These are phyloP conservation scores for Drymonia ruficornis DNA, from an alignment of 2,888 invertebrate species.

Conservation along the genomic window DNA sequence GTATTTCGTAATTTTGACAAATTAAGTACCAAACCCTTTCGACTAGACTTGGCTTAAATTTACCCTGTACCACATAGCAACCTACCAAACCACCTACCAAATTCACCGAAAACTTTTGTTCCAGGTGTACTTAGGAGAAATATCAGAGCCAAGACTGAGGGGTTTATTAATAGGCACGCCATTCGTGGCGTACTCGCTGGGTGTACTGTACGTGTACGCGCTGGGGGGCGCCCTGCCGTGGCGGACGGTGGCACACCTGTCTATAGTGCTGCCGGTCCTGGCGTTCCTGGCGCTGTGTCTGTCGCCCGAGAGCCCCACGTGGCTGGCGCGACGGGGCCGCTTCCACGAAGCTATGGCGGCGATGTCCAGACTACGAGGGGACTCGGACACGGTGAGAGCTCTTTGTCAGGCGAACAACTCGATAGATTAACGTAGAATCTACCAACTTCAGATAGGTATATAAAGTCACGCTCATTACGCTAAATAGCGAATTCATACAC, in stretches of 20 bases:
- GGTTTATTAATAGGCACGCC: conserved; percentile 89
- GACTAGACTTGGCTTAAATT: neutral
- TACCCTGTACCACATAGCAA: neutral
- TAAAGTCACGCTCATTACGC: too few species aligned
- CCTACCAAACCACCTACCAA: too few species aligned
- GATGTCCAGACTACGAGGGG: conserved; percentile 86
- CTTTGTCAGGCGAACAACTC: too few species aligned
- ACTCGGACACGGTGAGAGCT: conserved; percentile 79
- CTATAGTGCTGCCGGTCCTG: conserved; percentile 85
- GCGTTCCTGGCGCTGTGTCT: conserved; percentile 86
- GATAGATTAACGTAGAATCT: too few species aligned
- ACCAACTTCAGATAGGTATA: too few species aligned
- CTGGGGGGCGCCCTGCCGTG: conserved; percentile 89
- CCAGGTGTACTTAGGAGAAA: conserved; percentile 91
- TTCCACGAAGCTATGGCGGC: conserved; percentile 84
- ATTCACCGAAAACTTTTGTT: conserved; percentile 13
- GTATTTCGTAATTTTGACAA: too few species aligned
- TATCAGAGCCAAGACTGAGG: conserved; percentile 89
- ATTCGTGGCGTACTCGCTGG: conserved; percentile 90
- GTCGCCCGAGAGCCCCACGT: conserved; percentile 90
- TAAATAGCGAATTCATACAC: too few species aligned
- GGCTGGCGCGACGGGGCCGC: conserved; percentile 87
- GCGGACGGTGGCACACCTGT: conserved; percentile 88
- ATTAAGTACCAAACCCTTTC: too few species aligned
- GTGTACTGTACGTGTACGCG: conserved; percentile 89